Percentiles rank a stretch among this genome's conserved stretches.
Evolutionary conservation across 2,797 vertebrate species (phyloP).

Genomic region (Gorsachius magnificus): DNA sequence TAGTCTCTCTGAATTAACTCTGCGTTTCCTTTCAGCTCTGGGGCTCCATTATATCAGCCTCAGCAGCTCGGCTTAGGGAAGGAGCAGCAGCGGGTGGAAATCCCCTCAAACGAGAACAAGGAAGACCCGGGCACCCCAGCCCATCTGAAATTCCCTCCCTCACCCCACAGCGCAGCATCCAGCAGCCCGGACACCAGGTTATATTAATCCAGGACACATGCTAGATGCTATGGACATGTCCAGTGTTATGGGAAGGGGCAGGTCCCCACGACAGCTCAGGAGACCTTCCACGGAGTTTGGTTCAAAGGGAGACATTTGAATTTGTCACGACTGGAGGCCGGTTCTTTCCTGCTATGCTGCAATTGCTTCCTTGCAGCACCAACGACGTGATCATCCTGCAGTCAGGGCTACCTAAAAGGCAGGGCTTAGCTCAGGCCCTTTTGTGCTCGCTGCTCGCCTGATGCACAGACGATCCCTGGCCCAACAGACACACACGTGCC

Average conservation of each 20-base stretch:
- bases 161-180: background rate
- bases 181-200: background rate
- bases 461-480: background rate
- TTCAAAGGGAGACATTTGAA: background rate
- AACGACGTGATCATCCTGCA: accelerated
- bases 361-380: background rate
- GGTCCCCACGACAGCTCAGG: background rate
- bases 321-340: accelerated
- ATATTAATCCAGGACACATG: accelerated
- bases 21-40: background rate
- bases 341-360: accelerated
- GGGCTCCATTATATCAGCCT: background rate
- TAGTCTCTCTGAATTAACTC: slow-evolving; percentile 25
- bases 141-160: background rate
- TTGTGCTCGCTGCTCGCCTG: background rate
- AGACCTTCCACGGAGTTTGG: background rate
- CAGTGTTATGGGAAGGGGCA: accelerated
- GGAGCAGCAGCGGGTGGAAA: background rate
- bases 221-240: background rate
- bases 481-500: accelerated
- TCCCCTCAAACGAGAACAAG: background rate
- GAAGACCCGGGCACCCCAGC: background rate
- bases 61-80: background rate
- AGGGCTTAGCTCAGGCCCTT: background rate
- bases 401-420: background rate